Evolutionary conservation across 2,888 invertebrate genomes (phyloP).

Genomic region (Mylabris sibirica): DNA sequence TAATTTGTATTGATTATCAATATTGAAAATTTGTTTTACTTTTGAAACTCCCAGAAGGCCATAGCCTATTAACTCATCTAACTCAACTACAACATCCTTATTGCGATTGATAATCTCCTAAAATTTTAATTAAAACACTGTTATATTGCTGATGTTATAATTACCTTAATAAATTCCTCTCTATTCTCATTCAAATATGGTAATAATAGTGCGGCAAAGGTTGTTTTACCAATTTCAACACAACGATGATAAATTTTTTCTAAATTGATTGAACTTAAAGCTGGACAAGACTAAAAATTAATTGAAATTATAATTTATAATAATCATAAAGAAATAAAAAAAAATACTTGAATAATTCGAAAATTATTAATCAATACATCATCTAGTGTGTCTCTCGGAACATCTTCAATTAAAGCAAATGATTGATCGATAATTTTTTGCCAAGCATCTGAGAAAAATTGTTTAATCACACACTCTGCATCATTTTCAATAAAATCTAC

Average conservation of each 20-base stretch:
- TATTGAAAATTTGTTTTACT: not conserved
- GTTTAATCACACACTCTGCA: slow-evolving; percentile 38
- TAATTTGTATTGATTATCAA: too few species aligned
- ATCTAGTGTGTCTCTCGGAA: slow-evolving; percentile 34
- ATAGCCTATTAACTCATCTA: not conserved
- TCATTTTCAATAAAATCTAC: slow-evolving; percentile 45
- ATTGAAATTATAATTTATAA: not conserved
- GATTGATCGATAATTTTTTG: slow-evolving; percentile 48
- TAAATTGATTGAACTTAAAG: slow-evolving; percentile 49
- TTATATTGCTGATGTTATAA: not conserved
- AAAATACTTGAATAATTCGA: slow-evolving; percentile 49
- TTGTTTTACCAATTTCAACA: slow-evolving; percentile 39
- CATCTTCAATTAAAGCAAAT: slow-evolving; percentile 35
- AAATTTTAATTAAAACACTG: not conserved
- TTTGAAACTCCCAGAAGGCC: not conserved
- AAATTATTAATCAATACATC: slow-evolving; percentile 44
- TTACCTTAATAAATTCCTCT: slow-evolving; percentile 34
- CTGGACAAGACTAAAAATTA: slow-evolving; percentile 53
- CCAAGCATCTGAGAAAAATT: slow-evolving; percentile 53
- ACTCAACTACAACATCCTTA: not conserved
- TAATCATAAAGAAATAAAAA: slow-evolving; percentile 11
- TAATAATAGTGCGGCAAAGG: slow-evolving; percentile 47
- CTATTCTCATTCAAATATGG: slow-evolving; percentile 45
- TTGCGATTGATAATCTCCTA: not conserved
- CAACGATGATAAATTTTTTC: slow-evolving; percentile 46